phyloP scores from a whole-genome alignment of 2,797 vertebrate genomes.

The Acestrorhynchus altus region DNA sequence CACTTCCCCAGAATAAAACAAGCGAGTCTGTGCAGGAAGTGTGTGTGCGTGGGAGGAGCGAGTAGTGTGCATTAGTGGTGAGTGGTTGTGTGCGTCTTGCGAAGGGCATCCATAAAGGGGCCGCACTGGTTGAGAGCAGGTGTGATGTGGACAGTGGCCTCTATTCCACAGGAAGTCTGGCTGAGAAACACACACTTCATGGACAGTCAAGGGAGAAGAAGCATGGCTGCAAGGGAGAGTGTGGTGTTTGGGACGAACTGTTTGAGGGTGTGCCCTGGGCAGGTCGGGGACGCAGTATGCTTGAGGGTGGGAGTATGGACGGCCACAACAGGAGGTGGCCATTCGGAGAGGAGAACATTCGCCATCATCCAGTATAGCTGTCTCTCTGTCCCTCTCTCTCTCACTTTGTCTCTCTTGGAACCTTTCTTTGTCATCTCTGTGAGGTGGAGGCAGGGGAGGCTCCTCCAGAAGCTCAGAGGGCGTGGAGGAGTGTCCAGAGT shows the following conservation, averaged over 20 bases:
- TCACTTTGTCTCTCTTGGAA: constrained; percentile 61
- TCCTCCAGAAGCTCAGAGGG: constrained; percentile 71
- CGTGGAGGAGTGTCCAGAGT: constrained; percentile 74
- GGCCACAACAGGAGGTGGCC: constrained; percentile 54
- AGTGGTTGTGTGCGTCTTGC: constrained; percentile 34
- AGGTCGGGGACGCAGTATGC: constrained; percentile 39
- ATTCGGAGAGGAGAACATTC: constrained; percentile 53
- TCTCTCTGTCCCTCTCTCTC: constrained; percentile 79
- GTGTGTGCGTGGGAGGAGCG: constrained; percentile 72
- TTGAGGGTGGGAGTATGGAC: constrained; percentile 39
- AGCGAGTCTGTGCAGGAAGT: constrained; percentile 72
- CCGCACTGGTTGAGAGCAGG: constrained; percentile 52
- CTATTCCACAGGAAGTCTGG: constrained; percentile 64
- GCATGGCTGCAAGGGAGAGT: constrained; percentile 73
- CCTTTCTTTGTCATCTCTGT: constrained; percentile 67
- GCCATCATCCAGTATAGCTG: constrained; percentile 86
- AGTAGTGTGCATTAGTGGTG: constrained; percentile 47
- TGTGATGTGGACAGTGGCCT: constrained; percentile 48
- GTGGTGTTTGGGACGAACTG: constrained; percentile 74
- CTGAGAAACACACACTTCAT: constrained; percentile 69
- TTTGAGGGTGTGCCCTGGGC: constrained; percentile 51
- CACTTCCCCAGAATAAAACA: constrained; percentile 71
- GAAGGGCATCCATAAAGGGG: constrained; percentile 72
- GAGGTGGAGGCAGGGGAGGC: constrained; percentile 42
- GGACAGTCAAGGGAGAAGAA: constrained; percentile 60